Percentiles rank a stretch among this genome's conserved stretches.
Evolutionary conservation across 1,140 invertebrate species (phyloP).

Genomic region (Stegodyphus dumicola): DNA sequence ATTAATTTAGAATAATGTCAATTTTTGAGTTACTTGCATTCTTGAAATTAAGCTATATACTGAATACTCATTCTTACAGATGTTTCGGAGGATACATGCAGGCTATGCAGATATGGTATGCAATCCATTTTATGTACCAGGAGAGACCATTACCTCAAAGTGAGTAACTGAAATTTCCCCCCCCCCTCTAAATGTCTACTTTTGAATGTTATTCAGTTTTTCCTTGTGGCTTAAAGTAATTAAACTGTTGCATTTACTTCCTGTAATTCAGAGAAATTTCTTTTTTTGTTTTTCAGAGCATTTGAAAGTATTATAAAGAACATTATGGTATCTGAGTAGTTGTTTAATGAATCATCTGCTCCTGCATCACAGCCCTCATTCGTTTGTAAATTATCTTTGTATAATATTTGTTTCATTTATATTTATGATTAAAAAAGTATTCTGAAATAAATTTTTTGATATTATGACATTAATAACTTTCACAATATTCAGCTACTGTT

Average conservation of each 20-base stretch:
- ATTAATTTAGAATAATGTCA: neutral
- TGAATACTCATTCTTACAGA: constrained; percentile 71
- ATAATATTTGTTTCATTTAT: too few species aligned
- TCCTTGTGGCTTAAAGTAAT: too few species aligned
- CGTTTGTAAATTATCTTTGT: too few species aligned
- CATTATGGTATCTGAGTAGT: constrained; percentile 66
- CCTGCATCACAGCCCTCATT: too few species aligned
- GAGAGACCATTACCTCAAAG: constrained; percentile 83
- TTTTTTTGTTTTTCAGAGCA: constrained; percentile 65
- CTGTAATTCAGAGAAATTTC: neutral
- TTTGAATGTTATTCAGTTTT: too few species aligned
- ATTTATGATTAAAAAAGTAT: too few species aligned
- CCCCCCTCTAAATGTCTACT: too few species aligned
- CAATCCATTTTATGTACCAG: constrained; percentile 94
- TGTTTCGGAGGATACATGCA: constrained; percentile 89
- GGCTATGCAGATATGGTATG: constrained; percentile 92
- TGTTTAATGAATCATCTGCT: too few species aligned
- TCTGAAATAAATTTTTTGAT: too few species aligned
- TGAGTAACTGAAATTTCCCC: constrained; percentile 72
- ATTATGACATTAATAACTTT: too few species aligned
- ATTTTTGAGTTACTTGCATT: neutral
- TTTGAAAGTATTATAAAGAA: constrained; percentile 68
- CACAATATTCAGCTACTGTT: too few species aligned
- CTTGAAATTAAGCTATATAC: neutral
- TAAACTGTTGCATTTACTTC: too few species aligned